Evolutionary conservation across 2,113 vertebrate genomes (phyloP), one percentile per base, ranked within the genome.

Genomic region (Prietella phreatophila): DNA sequence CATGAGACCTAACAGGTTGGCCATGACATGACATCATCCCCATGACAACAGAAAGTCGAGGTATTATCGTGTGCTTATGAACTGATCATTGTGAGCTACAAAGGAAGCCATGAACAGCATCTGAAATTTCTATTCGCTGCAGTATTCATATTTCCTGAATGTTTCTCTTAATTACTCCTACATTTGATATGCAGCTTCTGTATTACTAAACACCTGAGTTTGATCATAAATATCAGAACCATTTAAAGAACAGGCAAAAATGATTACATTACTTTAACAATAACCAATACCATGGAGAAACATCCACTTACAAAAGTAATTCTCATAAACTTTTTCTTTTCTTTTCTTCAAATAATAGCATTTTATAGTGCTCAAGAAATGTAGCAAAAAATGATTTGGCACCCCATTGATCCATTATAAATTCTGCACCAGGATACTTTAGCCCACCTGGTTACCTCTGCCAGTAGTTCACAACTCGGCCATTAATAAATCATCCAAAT

Each of bases 41-140:
- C 79, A 90, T 90, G 79, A 86, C 84, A 83, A 83, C 71, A 56
- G 20, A 56, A 86, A 33, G 60, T 33, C 4, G 14, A 50, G 30
- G 55, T 33, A 19, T 88, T 67, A 67, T 39, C 79, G 60, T 17
- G 27, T 82, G 65, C 78, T 82, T 76, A 85, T 19, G n/a, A 69
- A 33, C 15, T 33, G 71, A 47, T 25, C 36, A 2, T 5, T 22
- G 25, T 30, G 5, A 25, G 25, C 9, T 39, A 25, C 39, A 79
- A 30, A 27, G 56, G 2, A 33, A 33, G 36, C 36, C 71, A 25
- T 25, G 39, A 25, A 81, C 39, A 69, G 20, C 84, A 75, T 80
- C 19, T 58, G 22, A 36, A 33, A 25, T 85, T 53, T 61, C 20
- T 61, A 22, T 27, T 47, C 6, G 3, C 42, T 1, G 1, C 22